A percentile compares a stretch with the other conserved stretches of the same genome.
These are phyloP conservation scores for Acanthurus leucopareius DNA, from an alignment of 2,797 vertebrate species.

Conservation along the genomic window DNA sequence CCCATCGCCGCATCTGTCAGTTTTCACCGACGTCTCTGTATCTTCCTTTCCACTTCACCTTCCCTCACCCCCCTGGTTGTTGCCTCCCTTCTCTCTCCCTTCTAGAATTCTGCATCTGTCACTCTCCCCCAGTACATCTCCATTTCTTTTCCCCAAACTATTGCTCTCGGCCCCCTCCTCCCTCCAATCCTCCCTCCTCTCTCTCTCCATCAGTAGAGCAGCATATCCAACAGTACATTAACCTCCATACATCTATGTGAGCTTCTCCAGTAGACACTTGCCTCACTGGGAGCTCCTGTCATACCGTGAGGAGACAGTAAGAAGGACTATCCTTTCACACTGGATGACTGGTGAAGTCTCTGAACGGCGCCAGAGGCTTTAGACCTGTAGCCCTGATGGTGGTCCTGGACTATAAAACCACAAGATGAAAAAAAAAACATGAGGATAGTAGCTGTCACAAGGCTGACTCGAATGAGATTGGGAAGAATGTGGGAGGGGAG, in stretches of 20 bases:
- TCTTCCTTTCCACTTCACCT: conserved; percentile 77
- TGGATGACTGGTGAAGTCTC: conserved; percentile 61
- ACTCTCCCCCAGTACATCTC: conserved; percentile 64
- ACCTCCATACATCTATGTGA: conserved; percentile 62
- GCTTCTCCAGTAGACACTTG: conserved; percentile 54
- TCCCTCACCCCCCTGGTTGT: conserved; percentile 49
- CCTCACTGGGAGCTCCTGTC: conserved; percentile 70
- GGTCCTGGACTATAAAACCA: conserved; percentile 44
- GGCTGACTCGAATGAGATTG: conserved; percentile 41
- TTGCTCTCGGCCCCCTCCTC: conserved; percentile 6
- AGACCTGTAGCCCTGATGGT: conserved; percentile 38
- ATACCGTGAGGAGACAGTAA: conserved; percentile 46
- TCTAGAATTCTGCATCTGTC: conserved; percentile 62
- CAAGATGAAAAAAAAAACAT: neutral
- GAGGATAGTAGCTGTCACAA: conserved; percentile 65
- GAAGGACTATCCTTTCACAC: conserved; percentile 28
- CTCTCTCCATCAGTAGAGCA: conserved; percentile 27
- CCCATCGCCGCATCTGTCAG: conserved; percentile 69
- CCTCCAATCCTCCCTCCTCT: neutral
- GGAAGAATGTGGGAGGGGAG: conserved; percentile 29
- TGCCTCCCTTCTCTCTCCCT: conserved; percentile 51
- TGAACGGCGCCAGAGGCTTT: conserved; percentile 57
- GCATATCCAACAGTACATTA: conserved; percentile 70
- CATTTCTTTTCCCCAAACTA: conserved; percentile 55
- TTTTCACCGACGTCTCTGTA: conserved; percentile 69